Evolutionary conservation across 2,113 vertebrate genomes (phyloP).

Genomic region (Collichthys lucidus): DNA sequence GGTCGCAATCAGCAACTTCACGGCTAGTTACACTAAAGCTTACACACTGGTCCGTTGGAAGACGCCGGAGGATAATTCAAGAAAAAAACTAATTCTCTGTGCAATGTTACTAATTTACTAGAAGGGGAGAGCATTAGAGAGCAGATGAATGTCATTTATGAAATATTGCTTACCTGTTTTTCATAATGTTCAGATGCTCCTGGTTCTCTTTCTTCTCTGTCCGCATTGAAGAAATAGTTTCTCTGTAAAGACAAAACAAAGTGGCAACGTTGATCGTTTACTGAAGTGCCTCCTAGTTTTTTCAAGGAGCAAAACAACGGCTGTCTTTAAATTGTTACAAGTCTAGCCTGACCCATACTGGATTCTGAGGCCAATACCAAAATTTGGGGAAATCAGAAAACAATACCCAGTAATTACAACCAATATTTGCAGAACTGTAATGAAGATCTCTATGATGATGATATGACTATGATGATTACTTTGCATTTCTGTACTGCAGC

Average conservation of each 20-base stretch:
- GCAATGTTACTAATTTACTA: no score
- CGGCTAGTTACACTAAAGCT: no score
- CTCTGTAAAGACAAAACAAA: constrained; percentile 61
- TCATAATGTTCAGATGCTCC: constrained; percentile 81
- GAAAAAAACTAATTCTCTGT: no score
- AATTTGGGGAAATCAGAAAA: not conserved
- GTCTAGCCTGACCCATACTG: not conserved
- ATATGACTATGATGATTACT: not conserved
- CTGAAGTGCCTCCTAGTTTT: not conserved
- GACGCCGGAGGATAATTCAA: no score
- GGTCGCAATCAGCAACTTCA: no score
- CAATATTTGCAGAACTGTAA: not conserved
- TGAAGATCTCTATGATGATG: not conserved
- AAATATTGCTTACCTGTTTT: constrained; percentile 69
- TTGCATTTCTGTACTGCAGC: not conserved
- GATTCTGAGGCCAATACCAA: not conserved
- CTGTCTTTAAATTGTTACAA: not conserved
- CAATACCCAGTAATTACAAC: not conserved
- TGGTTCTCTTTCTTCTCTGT: constrained; percentile 76
- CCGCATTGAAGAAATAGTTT: constrained; percentile 67
- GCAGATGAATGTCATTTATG: not conserved
- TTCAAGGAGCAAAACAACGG: not conserved
- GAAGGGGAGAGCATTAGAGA: no score
- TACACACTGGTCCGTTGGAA: no score
- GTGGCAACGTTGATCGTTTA: not conserved